Percentiles rank a stretch among this genome's conserved stretches.
Evolutionary conservation across 2,113 vertebrate species (phyloP).

Genomic region (Anguilla rostrata): DNA sequence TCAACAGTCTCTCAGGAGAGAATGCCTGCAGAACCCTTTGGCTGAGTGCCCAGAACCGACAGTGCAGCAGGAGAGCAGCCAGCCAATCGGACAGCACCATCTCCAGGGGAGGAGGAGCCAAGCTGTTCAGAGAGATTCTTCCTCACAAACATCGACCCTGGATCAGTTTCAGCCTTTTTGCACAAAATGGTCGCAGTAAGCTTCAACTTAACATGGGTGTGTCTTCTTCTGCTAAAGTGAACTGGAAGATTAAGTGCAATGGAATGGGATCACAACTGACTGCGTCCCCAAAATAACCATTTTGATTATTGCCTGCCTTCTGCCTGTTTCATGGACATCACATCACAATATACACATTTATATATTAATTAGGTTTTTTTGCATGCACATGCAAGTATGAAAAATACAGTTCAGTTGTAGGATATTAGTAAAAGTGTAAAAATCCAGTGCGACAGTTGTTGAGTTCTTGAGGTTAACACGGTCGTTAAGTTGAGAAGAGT

Average conservation of each 20-base stretch:
- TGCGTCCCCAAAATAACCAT: neutral
- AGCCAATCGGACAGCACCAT: neutral
- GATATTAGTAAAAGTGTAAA: slow-evolving; percentile 60
- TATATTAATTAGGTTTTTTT: slow-evolving; percentile 49
- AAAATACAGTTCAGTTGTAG: slow-evolving; percentile 68
- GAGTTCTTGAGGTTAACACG: slow-evolving; percentile 73
- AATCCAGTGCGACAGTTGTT: slow-evolving; percentile 70
- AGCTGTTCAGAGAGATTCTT: neutral
- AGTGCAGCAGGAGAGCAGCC: neutral
- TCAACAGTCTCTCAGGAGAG: neutral
- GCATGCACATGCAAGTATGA: slow-evolving; percentile 76
- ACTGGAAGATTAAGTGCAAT: neutral
- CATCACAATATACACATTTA: slow-evolving; percentile 60
- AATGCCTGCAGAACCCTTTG: neutral
- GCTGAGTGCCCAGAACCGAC: neutral
- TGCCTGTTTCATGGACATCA: slow-evolving; percentile 41
- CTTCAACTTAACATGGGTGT: neutral
- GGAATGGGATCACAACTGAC: neutral
- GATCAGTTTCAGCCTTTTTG: neutral
- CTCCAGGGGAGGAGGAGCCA: slow-evolving; percentile 1
- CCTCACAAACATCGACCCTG: neutral
- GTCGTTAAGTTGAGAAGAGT: slow-evolving; percentile 58
- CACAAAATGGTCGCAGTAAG: neutral
- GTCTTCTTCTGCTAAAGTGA: neutral
- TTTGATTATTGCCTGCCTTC: slow-evolving; percentile 47